Percentiles rank a stretch among this genome's conserved stretches.
phyloP scores from a whole-genome alignment of 2,797 vertebrate genomes.

The Acanthornis magna region DNA sequence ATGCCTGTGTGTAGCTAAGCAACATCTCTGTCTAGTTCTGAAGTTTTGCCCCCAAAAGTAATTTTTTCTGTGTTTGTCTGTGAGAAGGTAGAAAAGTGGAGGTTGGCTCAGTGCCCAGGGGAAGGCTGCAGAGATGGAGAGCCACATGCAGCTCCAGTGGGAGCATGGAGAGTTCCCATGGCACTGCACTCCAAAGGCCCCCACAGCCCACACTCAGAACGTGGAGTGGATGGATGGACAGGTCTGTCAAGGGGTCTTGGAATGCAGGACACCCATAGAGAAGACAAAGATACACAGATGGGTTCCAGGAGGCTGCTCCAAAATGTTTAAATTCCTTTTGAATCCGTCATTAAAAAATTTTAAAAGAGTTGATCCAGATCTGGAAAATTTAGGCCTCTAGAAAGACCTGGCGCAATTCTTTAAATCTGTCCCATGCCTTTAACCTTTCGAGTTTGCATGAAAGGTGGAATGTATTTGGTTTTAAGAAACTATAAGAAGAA shows the following conservation, averaged over 20 bases:
- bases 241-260: background rate
- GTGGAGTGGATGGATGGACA: background rate
- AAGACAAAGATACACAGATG: background rate
- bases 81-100: background rate
- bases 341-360: background rate
- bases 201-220: background rate
- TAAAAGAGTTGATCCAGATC: background rate
- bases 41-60: background rate
- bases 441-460: background rate
- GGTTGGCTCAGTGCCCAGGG: background rate
- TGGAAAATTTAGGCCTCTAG: background rate
- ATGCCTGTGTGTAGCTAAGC: background rate
- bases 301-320: background rate
- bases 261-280: background rate
- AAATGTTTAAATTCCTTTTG: background rate
- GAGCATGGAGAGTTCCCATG: background rate
- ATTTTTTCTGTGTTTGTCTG: background rate
- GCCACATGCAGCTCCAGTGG: fast-evolving
- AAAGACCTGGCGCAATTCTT: background rate
- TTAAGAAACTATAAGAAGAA: background rate
- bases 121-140: background rate
- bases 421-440: background rate
- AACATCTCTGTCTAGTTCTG: background rate
- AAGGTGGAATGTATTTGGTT: background rate
- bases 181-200: background rate